These are phyloP conservation scores for Microcebus jonahi DNA, from an alignment of 2,113 vertebrate species.

Conservation along the genomic window DNA sequence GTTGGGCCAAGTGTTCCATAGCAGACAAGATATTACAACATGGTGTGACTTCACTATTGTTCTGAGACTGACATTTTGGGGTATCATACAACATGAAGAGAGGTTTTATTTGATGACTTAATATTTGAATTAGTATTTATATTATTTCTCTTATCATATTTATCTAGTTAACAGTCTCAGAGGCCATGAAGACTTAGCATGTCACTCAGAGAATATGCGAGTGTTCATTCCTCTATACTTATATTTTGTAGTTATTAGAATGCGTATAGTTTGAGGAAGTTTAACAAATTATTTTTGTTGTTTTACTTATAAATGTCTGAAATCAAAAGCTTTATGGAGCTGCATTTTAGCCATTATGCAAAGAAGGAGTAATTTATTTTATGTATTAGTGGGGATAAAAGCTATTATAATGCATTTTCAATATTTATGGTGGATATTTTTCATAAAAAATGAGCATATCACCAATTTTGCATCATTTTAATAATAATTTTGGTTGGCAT, in stretches of 20 bases:
- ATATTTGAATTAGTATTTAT: slow-evolving; percentile 62
- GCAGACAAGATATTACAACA: neutral
- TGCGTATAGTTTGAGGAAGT: slow-evolving; percentile 23
- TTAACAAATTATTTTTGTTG: slow-evolving; percentile 61
- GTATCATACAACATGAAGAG: neutral
- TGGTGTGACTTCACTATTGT: neutral
- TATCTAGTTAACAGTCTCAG: slow-evolving; percentile 36
- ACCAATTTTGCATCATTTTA: slow-evolving; percentile 59
- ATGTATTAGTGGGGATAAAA: slow-evolving; percentile 72
- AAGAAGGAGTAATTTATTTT: slow-evolving; percentile 74
- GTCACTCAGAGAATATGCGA: slow-evolving; percentile 42
- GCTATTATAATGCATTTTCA: slow-evolving; percentile 76
- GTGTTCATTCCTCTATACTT: slow-evolving; percentile 50
- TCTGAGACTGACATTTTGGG: neutral
- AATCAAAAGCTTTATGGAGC: slow-evolving; percentile 70
- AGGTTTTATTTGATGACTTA: slow-evolving; percentile 38
- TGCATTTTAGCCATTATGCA: slow-evolving; percentile 70
- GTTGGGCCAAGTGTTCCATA: neutral
- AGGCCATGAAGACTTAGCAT: slow-evolving; percentile 29
- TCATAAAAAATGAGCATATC: slow-evolving; percentile 64
- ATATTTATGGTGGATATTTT: slow-evolving; percentile 78
- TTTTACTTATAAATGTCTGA: slow-evolving; percentile 68
- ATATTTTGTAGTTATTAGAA: slow-evolving; percentile 66
- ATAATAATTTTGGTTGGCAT: slow-evolving; percentile 58
- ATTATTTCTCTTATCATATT: slow-evolving; percentile 46